Evolutionary conservation across 1,140 invertebrate genomes (phyloP).

Genomic region (Anoplolepis gracilipes): DNA sequence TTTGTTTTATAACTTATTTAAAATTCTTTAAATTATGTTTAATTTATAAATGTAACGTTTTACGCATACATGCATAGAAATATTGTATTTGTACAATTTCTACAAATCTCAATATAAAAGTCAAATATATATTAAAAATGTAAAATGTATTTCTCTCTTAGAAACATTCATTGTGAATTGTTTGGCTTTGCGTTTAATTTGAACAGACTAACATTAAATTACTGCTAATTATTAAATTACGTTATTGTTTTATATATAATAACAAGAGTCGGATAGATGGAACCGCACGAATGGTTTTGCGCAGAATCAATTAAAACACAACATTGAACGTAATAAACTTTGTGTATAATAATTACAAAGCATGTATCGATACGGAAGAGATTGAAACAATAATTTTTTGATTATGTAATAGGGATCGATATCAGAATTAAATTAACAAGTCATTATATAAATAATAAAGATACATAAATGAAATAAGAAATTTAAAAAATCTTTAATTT

Average conservation of each 20-base stretch:
- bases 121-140: not conserved
- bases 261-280: not conserved
- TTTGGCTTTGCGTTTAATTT: conserved; percentile 17
- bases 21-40: no score
- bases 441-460: not conserved
- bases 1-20: no score
- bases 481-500: not conserved
- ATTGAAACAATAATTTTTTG: conserved; percentile 17
- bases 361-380: not conserved
- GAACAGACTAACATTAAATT: conserved; percentile 41
- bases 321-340: conserved; percentile 49
- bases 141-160: conserved; percentile 18
- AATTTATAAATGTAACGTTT: not conserved
- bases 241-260: conserved; percentile 27
- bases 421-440: not conserved
- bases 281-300: conserved; percentile 2
- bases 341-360: conserved; percentile 34
- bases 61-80: no score
- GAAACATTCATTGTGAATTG: not conserved
- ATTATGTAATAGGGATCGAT: conserved; percentile 6
- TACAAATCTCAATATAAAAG: conserved; percentile 5
- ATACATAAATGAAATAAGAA: not conserved
- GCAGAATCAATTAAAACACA: conserved; percentile 42
- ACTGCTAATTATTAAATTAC: conserved; percentile 22
- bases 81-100: not conserved